Conservation (phyloP, 2,113 vertebrate species). For the Myxocyprinus asiaticus region DNA sequence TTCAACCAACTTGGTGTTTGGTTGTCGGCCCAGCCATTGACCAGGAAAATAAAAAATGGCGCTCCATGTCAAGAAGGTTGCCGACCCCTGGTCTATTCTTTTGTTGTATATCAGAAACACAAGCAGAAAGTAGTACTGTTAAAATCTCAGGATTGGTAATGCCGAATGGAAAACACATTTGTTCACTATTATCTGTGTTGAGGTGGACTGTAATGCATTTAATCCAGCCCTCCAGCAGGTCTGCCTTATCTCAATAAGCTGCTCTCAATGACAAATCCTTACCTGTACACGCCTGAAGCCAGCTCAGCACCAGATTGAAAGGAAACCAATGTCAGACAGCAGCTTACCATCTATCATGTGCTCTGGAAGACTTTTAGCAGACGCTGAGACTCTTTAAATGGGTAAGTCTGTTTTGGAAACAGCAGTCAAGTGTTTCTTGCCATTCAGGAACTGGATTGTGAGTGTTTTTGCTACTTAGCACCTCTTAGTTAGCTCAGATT, state of each 20-base stretch:
- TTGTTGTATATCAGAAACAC: not conserved
- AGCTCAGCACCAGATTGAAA: slow-evolving; percentile 7
- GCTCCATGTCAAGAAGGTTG: no score
- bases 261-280: slow-evolving; percentile 20
- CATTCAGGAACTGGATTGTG: no score
- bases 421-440: no score
- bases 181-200: not conserved
- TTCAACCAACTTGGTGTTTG: no score
- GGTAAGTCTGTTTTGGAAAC: no score
- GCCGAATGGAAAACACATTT: not conserved
- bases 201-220: slow-evolving; percentile 10
- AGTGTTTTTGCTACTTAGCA: no score
- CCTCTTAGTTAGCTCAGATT: no score
- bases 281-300: slow-evolving; percentile 1
- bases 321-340: not conserved
- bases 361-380: not conserved
- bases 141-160: not conserved
- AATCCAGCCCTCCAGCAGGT: slow-evolving; percentile 15
- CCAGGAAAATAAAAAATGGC: no score
- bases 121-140: not conserved
- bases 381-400: no score
- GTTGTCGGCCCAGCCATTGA: no score
- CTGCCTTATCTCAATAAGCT: slow-evolving; percentile 25
- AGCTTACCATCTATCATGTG: not conserved
- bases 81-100: no score